A percentile compares a stretch with the other conserved stretches of the same genome.
Conservation (phyloP, 2,888 invertebrate genomes). For the Phlogophora meticulosa region DNA sequence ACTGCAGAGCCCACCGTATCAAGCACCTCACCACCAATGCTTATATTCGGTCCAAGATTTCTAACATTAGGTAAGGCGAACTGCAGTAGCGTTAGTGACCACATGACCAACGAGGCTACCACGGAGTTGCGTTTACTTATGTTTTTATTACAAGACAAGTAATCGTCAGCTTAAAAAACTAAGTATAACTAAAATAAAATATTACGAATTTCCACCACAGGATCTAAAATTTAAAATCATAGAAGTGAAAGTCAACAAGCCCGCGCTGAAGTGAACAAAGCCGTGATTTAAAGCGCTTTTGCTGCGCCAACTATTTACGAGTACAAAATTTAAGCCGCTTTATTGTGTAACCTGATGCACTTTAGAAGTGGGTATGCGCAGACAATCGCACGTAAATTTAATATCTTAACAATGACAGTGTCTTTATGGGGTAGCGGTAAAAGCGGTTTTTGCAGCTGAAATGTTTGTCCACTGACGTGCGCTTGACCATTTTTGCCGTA, state of each 20-base stretch:
- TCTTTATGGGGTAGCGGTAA: neutral
- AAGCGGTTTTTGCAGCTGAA: neutral
- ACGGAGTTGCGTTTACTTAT: no score
- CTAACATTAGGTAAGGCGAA: no score
- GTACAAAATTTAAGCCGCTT: conserved; percentile 36
- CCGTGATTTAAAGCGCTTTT: conserved; percentile 44
- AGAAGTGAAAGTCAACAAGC: conserved; percentile 23
- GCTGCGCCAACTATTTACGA: conserved; percentile 38
- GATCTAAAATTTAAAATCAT: conserved; percentile 31
- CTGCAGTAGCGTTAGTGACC: no score
- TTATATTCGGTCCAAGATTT: no score
- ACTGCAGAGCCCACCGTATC: no score
- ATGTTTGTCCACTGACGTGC: neutral
- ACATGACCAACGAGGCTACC: no score
- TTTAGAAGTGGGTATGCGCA: neutral
- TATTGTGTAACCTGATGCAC: conserved; percentile 18
- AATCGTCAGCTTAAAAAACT: no score
- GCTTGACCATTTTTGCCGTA: no score
- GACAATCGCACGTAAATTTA: neutral
- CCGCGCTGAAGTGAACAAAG: conserved; percentile 24
- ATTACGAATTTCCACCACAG: no score
- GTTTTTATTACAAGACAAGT: no score
- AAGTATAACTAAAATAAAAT: neutral
- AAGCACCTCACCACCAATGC: no score
- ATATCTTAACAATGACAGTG: neutral